phyloP scores from a whole-genome alignment of 2,888 invertebrate genomes.

The Dusona sp. region DNA sequence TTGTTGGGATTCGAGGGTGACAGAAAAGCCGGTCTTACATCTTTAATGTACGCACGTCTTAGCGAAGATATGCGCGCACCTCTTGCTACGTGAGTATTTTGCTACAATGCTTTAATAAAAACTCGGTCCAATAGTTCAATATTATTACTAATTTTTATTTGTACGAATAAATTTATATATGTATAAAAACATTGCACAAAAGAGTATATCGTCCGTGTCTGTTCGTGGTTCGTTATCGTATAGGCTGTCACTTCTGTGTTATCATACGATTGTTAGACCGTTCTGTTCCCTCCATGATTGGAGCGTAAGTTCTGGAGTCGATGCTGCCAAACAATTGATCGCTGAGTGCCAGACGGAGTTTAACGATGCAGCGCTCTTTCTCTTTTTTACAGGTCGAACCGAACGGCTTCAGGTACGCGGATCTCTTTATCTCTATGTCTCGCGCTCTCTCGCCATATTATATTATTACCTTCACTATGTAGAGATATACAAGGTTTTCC shows the following conservation, averaged over 20 bases:
- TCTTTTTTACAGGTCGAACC: constrained; percentile 89
- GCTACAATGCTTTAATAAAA: not conserved
- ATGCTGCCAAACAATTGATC: constrained; percentile 86
- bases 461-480: not conserved
- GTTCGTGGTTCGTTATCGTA: constrained; percentile 3
- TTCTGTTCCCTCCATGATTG: constrained; percentile 89
- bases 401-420: constrained; percentile 87
- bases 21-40: constrained; percentile 86
- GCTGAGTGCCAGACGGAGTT: constrained; percentile 86
- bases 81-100: constrained; percentile 87
- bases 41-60: constrained; percentile 87
- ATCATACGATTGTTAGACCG: constrained; percentile 89
- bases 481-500: not conserved
- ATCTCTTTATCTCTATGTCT: not conserved
- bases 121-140: not conserved
- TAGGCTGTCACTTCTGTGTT: constrained; percentile 86
- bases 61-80: constrained; percentile 89
- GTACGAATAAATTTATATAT: not conserved
- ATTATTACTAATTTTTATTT: not conserved
- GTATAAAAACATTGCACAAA: not conserved
- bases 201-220: not conserved
- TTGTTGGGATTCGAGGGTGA: constrained; percentile 89
- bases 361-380: constrained; percentile 87
- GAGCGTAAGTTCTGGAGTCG: constrained; percentile 87
- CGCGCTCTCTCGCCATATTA: not conserved